Evolutionary conservation across 1,140 invertebrate genomes (phyloP).

Genomic region (Diploscapter pachys): DNA sequence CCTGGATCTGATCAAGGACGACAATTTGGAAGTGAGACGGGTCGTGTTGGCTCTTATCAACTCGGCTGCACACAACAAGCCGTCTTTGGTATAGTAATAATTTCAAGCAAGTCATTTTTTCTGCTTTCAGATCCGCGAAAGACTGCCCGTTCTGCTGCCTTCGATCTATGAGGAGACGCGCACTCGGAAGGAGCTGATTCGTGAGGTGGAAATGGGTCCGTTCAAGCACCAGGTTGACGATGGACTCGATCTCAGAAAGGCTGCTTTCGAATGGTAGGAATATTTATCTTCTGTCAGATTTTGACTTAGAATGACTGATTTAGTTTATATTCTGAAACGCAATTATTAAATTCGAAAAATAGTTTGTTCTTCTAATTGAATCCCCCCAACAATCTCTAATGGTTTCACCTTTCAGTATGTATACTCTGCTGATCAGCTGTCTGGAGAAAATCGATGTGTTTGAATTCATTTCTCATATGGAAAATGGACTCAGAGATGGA

Average conservation of each 20-base stretch:
- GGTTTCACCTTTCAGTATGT: conserved; percentile 69
- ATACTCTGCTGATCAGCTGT: conserved; percentile 85
- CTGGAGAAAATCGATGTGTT: conserved; percentile 90
- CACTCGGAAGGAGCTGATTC: conserved; percentile 91
- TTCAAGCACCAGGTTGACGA: conserved; percentile 97
- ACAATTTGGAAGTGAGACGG: conserved; percentile 85
- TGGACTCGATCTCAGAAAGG: conserved; percentile 89
- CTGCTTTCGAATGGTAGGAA: conserved; percentile 84
- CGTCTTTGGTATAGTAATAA: conserved; percentile 68
- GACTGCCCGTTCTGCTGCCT: conserved; percentile 80
- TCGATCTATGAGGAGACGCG: conserved; percentile 91
- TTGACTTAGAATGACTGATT: not conserved
- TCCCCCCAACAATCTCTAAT: not conserved
- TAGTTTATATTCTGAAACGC: not conserved
- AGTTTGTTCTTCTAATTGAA: not conserved
- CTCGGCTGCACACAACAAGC: conserved; percentile 91
- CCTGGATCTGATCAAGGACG: conserved; percentile 81
- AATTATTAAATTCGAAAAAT: not conserved
- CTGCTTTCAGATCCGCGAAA: conserved; percentile 67
- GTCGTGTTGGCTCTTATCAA: conserved; percentile 96
- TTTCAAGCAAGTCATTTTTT: conserved; percentile 5
- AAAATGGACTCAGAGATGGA: conserved; percentile 60
- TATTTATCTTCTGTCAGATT: not conserved
- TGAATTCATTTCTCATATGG: conserved; percentile 85
- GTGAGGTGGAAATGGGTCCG: conserved; percentile 99